Evolutionary conservation across 2,888 invertebrate species (phyloP).

Genomic region (Megalurothrips usitatus): DNA sequence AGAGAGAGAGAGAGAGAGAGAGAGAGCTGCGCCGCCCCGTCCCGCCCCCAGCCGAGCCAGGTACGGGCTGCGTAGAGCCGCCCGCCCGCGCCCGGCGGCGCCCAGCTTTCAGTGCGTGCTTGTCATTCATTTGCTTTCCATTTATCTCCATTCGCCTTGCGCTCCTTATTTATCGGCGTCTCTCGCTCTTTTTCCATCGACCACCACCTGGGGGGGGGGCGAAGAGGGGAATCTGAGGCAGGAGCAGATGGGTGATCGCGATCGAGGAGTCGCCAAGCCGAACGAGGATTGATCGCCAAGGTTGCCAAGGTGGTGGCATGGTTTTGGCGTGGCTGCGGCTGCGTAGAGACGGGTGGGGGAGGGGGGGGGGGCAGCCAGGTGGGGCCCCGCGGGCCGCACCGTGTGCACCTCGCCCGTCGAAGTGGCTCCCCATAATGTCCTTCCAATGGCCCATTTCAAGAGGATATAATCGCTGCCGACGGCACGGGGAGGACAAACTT

Average conservation of each 20-base stretch:
- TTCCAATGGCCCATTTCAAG: no score
- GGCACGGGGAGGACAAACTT: no score
- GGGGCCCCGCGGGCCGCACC: no score
- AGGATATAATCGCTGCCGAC: no score
- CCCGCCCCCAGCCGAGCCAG: neutral
- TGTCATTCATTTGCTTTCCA: constrained; percentile 26
- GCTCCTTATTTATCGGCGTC: constrained; percentile 23
- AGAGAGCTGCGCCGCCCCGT: neutral
- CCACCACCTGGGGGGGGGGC: neutral
- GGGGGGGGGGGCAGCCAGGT: no score
- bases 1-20: neutral
- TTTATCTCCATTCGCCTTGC: constrained; percentile 3
- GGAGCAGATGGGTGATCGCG: no score
- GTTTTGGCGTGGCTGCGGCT: neutral
- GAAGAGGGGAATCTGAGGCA: no score
- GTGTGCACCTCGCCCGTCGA: no score
- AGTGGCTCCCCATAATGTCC: no score
- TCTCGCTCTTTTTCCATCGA: constrained; percentile 20
- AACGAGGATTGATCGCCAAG: no score
- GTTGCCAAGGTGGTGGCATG: no score
- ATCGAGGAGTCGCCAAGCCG: no score
- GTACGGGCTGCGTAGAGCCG: constrained; percentile 16
- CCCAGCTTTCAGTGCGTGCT: constrained; percentile 19
- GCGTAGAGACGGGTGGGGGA: neutral
- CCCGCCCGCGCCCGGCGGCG: neutral